Conservation (phyloP, 2,888 invertebrate species). For the Sympetrum striolatum region DNA sequence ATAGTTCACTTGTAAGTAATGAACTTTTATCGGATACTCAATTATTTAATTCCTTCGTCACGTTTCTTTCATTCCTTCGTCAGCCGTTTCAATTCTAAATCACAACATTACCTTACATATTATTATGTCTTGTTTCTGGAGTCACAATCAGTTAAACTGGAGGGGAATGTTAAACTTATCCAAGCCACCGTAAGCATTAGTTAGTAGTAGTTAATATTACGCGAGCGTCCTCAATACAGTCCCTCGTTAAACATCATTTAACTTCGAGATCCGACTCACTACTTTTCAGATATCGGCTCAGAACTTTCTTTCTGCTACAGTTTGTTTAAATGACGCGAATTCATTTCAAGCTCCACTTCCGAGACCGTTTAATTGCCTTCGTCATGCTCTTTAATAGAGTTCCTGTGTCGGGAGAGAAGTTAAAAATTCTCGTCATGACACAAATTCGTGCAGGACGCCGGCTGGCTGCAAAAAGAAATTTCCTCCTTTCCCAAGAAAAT, state of each 20-base stretch:
- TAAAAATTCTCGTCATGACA: neutral
- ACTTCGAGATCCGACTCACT: neutral
- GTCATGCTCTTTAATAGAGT: neutral
- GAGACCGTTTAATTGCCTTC: neutral
- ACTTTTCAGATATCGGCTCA: neutral
- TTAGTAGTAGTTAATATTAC: no score
- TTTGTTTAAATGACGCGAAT: neutral
- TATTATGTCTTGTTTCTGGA: no score
- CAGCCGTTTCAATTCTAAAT: no score
- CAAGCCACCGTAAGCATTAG: no score
- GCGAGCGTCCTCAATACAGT: no score
- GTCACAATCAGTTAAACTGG: no score
- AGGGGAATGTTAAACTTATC: no score
- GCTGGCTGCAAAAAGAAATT: neutral
- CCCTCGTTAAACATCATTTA: neutral
- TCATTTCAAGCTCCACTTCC: neutral
- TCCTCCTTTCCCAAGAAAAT: neutral
- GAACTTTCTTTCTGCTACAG: neutral
- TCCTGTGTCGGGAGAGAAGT: neutral
- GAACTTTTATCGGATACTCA: no score
- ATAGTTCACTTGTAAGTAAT: no score
- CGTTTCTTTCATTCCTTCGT: no score
- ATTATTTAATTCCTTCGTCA: no score
- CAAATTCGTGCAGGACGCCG: neutral
- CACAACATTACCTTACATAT: no score